Evolutionary conservation across 2,797 vertebrate species (phyloP), one percentile per base, ranked within the genome.

Genomic region (Iguana delicatissima): DNA sequence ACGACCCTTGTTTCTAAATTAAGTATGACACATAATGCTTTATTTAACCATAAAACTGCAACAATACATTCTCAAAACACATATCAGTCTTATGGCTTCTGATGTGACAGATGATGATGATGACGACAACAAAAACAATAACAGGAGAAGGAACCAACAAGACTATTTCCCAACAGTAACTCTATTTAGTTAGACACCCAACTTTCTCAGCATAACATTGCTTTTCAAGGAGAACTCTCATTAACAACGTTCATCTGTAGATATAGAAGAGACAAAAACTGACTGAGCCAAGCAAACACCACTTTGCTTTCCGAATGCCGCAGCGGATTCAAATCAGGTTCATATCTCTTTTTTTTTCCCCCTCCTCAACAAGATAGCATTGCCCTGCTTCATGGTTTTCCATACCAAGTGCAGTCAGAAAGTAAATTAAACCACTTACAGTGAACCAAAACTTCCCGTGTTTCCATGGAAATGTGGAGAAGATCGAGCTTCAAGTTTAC

Each of bases 351-450:
- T 46, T 46, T 46, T 46, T 46, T 42, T 42, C 3, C 14, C n/a
- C 26, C n/a, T 26, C 1, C 22, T 1, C 84, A 4, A 89, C 73
- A 55, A 81, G 80, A 80, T 89, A 94, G 55, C 86, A 92, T 80
- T 84, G 13, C 38, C 2, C 92, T 86, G 92, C 85, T 24, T 94
- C 91, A 13, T 93, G 59, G 89, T 94, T 35, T 86, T 86, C 91
- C 89, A 91, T 90, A 93, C 91, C 64, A 69, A 95, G 82, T 81
- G 87, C 64, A 94, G 86, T 79, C 94, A 91, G 90, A 97, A 96
- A 97, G 55, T 92, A 97, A 97, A 97, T 93, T 90, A 96, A 96
- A 91, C 72, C 95, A 98, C 98, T 99, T 98, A 98, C 98, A 98
- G 92, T 98, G 97, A 95, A 97, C 96, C 94, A 98, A 97, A 98